Conservation (phyloP, 2,797 vertebrate species). For the Nannoperca australis region DNA sequence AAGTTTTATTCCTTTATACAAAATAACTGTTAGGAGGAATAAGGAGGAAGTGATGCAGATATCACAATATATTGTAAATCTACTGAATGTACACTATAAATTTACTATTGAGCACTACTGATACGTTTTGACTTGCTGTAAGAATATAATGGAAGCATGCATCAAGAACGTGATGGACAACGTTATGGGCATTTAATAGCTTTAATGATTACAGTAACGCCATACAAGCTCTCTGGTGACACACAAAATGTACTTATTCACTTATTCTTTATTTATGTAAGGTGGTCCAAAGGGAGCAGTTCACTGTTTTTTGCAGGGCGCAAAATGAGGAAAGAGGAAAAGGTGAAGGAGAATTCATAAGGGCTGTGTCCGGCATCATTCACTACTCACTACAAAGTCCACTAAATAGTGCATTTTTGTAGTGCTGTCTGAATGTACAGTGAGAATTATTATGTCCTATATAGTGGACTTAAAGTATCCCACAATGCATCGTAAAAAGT, state of each 20-base stretch:
- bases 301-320: no score
- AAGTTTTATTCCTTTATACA: background rate
- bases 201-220: background rate
- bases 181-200: background rate
- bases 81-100: background rate
- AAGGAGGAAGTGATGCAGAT: background rate
- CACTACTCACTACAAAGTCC: no score
- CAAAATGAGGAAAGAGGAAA: no score
- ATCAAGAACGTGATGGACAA: background rate
- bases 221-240: background rate
- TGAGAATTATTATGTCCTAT: no score
- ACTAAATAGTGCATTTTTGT: no score
- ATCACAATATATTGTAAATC: background rate
- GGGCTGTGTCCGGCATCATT: no score
- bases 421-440: no score
- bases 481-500: no score
- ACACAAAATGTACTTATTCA: background rate
- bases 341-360: no score
- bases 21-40: no score
- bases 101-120: background rate
- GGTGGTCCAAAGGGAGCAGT: background rate
- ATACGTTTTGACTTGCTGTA: background rate
- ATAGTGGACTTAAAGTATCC: no score
- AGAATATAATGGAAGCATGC: background rate
- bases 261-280: background rate